Evolutionary conservation across 2,797 vertebrate species (phyloP).

Genomic region (Gallinago nigripennis): DNA sequence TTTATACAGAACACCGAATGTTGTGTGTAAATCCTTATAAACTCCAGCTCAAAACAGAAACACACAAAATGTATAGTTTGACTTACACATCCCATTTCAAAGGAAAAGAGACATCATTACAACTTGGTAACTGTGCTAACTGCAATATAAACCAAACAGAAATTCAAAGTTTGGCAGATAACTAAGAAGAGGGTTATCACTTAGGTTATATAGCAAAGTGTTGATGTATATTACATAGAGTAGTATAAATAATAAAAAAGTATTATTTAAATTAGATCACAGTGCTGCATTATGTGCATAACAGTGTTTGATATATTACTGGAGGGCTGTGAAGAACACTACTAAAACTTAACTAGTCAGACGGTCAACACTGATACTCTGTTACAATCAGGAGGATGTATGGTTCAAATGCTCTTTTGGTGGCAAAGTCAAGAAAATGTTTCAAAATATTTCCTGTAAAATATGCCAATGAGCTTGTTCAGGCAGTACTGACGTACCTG

Average conservation of each 20-base stretch:
- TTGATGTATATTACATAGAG: constrained; percentile 83
- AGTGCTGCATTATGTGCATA: constrained; percentile 84
- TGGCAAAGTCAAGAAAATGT: constrained; percentile 68
- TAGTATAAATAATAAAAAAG: constrained; percentile 87
- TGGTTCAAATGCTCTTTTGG: constrained; percentile 73
- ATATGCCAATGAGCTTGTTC: constrained; percentile 53
- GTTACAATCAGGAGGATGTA: constrained; percentile 70
- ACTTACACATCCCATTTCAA: constrained; percentile 77
- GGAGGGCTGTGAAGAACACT: constrained; percentile 77
- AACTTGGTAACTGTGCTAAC: constrained; percentile 76
- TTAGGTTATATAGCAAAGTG: constrained; percentile 83
- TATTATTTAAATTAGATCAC: constrained; percentile 88
- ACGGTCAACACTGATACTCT: constrained; percentile 77
- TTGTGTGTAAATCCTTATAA: constrained; percentile 74
- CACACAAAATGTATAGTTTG: constrained; percentile 75
- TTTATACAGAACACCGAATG: constrained; percentile 77
- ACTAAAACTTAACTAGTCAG: constrained; percentile 70
- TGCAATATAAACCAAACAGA: constrained; percentile 77
- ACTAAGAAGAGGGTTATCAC: constrained; percentile 80
- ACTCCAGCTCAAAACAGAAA: constrained; percentile 73
- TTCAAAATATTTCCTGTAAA: constrained; percentile 54
- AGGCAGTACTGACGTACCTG: constrained; percentile 63
- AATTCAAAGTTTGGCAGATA: constrained; percentile 75
- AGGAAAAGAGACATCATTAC: constrained; percentile 74
- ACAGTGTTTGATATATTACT: constrained; percentile 84